Percentiles rank a stretch among this genome's conserved stretches.
These are phyloP conservation scores for Caenorhabditis remanei DNA, from an alignment of 1,140 invertebrate genomes.

Conservation along the genomic window DNA sequence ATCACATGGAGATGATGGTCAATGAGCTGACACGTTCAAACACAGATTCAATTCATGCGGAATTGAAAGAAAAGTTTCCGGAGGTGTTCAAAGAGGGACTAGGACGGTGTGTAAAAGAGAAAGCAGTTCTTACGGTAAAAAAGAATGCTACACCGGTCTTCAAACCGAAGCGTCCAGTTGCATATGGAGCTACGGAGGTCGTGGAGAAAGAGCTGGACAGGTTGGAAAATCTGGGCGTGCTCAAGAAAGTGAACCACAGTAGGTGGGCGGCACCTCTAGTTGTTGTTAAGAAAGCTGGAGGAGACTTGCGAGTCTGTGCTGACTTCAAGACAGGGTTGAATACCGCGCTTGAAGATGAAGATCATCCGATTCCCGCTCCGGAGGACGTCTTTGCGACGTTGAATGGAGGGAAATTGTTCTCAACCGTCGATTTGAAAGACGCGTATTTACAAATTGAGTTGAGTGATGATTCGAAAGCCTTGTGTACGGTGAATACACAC, in stretches of 20 bases:
- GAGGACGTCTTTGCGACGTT: conserved; percentile 73
- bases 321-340: conserved; percentile 78
- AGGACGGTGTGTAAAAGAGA: conserved; percentile 57
- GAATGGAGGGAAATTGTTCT: conserved; percentile 69
- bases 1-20: background rate
- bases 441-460: conserved; percentile 69
- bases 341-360: conserved; percentile 63
- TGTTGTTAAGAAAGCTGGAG: conserved; percentile 77
- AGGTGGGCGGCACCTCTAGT: conserved; percentile 79
- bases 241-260: conserved; percentile 76
- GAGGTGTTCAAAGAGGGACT: conserved; percentile 55
- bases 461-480: conserved; percentile 69
- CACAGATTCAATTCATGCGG: background rate
- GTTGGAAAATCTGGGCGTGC: conserved; percentile 73
- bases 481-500: conserved; percentile 66
- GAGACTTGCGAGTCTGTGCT: conserved; percentile 77
- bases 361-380: conserved; percentile 71
- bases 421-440: conserved; percentile 72
- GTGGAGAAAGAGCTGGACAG: conserved; percentile 61
- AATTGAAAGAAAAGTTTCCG: conserved; percentile 1
- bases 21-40: background rate
- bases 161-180: conserved; percentile 14
- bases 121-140: conserved; percentile 45
- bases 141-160: conserved; percentile 4
- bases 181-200: conserved; percentile 26